Percentiles rank a stretch among this genome's conserved stretches.
phyloP scores from a whole-genome alignment of 1,140 invertebrate genomes.

The Paraescarpia echinospica region DNA sequence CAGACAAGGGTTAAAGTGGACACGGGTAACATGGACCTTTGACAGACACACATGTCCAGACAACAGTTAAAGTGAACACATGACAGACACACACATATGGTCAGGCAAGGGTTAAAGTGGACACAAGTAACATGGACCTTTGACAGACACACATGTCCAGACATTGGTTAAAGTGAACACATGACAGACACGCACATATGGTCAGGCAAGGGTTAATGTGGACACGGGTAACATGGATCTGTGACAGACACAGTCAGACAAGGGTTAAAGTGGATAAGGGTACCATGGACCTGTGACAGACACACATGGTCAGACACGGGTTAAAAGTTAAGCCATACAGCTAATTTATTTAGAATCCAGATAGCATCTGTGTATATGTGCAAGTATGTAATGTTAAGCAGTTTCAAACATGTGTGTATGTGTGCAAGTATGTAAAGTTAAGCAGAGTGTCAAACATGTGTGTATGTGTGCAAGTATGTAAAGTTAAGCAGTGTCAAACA shows the following conservation, averaged over 20 bases:
- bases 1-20: slow-evolving; percentile 46
- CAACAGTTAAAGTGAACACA: slow-evolving; percentile 66
- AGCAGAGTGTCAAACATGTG: too few species aligned
- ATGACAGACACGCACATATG: slow-evolving; percentile 50
- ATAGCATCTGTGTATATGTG: too few species aligned
- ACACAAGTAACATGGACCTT: slow-evolving; percentile 89
- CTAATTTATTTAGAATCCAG: too few species aligned
- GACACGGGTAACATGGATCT: slow-evolving; percentile 90
- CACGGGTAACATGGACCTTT: slow-evolving; percentile 89
- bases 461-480: too few species aligned
- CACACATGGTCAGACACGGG: slow-evolving; percentile 15
- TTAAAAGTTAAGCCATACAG: too few species aligned
- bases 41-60: slow-evolving; percentile 14
- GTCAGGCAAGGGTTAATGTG: slow-evolving; percentile 38
- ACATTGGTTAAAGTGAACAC: slow-evolving; percentile 63
- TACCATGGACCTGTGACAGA: slow-evolving; percentile 75
- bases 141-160: slow-evolving; percentile 15
- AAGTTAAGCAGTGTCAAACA: too few species aligned
- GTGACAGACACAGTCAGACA: slow-evolving; percentile 16
- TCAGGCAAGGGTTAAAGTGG: slow-evolving; percentile 44
- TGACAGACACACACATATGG: slow-evolving; percentile 6
- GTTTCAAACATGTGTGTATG: too few species aligned
- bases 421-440: too few species aligned
- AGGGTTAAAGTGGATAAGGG: slow-evolving; percentile 69
- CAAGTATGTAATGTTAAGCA: too few species aligned